These are phyloP conservation scores for Camptogramma bilineatum DNA, from an alignment of 2,888 invertebrate genomes.

Conservation along the genomic window DNA sequence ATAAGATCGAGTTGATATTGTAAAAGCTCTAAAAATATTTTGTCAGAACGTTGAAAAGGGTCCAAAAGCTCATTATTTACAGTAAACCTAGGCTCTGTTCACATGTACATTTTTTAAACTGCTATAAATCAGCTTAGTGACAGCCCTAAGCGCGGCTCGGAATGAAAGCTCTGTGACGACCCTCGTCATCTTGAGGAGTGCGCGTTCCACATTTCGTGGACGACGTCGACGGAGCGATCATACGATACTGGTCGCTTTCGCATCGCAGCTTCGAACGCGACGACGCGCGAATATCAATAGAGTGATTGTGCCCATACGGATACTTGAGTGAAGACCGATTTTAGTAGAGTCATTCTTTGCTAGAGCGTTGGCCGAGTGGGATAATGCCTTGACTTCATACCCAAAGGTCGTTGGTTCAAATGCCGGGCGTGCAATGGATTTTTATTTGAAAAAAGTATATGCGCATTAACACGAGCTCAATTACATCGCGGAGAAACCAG, in stretches of 20 bases:
- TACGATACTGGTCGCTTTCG: conserved; percentile 39
- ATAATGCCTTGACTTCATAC: too few species aligned
- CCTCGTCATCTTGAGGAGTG: conserved; percentile 70
- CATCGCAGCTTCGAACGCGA: conserved; percentile 10
- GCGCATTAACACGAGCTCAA: too few species aligned
- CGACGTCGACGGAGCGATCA: conserved; percentile 33
- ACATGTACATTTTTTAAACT: conserved; percentile 13
- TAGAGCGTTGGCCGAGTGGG: too few species aligned
- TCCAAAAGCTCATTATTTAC: conserved; percentile 5
- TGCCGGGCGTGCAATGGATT: too few species aligned
- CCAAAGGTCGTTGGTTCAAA: too few species aligned
- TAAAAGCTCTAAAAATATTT: background rate
- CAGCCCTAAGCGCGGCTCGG: conserved; percentile 59
- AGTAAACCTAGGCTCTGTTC: conserved; percentile 3
- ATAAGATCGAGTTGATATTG: background rate
- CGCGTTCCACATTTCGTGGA: conserved; percentile 61
- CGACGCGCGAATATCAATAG: conserved; percentile 1
- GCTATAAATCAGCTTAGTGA: conserved; percentile 40
- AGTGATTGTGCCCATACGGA: background rate
- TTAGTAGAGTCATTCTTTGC: background rate
- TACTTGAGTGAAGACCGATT: background rate
- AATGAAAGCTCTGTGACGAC: conserved; percentile 69
- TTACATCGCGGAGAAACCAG: too few species aligned
- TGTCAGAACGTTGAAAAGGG: background rate
- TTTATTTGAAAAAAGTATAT: too few species aligned